Conservation (phyloP, 2,888 invertebrate species). For the Scaptomyza caliginosa region DNA sequence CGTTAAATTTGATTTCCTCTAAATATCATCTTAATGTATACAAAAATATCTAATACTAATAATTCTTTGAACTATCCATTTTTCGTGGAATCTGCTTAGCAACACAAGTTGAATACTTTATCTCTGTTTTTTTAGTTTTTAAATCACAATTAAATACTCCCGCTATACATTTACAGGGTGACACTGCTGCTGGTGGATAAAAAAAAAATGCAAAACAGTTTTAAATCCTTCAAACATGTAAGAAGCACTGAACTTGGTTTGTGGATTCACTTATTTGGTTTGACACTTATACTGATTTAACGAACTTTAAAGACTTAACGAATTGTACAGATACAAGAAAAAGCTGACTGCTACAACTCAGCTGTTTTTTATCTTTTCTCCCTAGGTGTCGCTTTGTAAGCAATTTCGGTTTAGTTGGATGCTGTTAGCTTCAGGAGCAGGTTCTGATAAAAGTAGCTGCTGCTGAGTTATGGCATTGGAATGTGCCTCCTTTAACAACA, state of each 20-base stretch:
- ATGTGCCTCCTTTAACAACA: conserved; percentile 59
- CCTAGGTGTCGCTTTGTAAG: conserved; percentile 25
- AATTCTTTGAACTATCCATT: too few relatives aligned
- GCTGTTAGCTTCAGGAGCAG: conserved; percentile 65
- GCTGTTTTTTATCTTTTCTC: background rate
- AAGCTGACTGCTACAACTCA: conserved; percentile 12
- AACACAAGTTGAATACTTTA: too few relatives aligned
- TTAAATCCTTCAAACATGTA: background rate
- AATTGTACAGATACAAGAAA: background rate
- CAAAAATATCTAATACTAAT: too few relatives aligned
- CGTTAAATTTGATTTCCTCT: too few relatives aligned
- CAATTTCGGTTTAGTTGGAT: conserved; percentile 41
- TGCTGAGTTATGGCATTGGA: conserved; percentile 65
- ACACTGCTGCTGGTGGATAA: background rate
- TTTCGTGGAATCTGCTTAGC: too few relatives aligned
- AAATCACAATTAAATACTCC: background rate
- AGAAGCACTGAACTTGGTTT: background rate
- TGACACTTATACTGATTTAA: background rate
- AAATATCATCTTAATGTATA: too few relatives aligned
- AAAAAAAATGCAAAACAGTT: conserved; percentile 2
- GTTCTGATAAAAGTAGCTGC: conserved; percentile 46
- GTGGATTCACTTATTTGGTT: conserved; percentile 7
- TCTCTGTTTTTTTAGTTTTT: too few relatives aligned
- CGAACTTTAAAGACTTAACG: background rate
- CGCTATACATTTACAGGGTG: background rate